Base-by-base conservation (phyloP, 1,140 invertebrate genomes). In the Aphelinus certus region DNA sequence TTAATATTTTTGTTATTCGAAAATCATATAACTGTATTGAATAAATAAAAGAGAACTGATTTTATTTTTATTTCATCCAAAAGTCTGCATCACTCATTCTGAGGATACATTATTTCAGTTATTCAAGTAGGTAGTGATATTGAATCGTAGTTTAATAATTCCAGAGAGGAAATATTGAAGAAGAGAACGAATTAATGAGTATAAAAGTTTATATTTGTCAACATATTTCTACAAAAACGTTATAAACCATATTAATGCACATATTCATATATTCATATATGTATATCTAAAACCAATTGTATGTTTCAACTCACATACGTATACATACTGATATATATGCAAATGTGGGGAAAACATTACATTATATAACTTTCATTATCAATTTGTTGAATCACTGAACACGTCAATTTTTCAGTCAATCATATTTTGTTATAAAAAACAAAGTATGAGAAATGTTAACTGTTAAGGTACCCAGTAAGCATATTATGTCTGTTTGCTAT, bases 141-240 rank as follows among this genome's bases (percentile, higher is more conserved):
- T 26, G 26, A 26, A 26, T 26, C 26, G 26, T 26, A 26, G 26
- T 26, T 26, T 26, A 26, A 26, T 26, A 26, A 26, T 26, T 26
- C 26, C 26, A 26, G 26, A 26, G 26, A 26, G 26, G 26, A 26
- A 26, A 26, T 26, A 26, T 26, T 53, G 43, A 53, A 67, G 48
- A 61, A 74, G 53, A 46, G 49, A 67, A 74, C 72, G 56, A 73
- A 66, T 26, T 68, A 65, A 57, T 66, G 10, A 26, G 10, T 75
- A 75, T 75, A 75, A 75, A 75, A 75, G 62, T 75, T 60, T 71
- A 71, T 71, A 66, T 75, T 70, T 75, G 43, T 75, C 49, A 64
- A 70, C 46, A 66, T 75, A 66, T 63, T n/a, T 53, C 62, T 71
- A 75, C 73, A 74, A 75, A 75, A 75, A 75, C 68, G 60, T 58